phyloP scores from a whole-genome alignment of 2,888 invertebrate genomes.

The Drosophila imparisetae region DNA sequence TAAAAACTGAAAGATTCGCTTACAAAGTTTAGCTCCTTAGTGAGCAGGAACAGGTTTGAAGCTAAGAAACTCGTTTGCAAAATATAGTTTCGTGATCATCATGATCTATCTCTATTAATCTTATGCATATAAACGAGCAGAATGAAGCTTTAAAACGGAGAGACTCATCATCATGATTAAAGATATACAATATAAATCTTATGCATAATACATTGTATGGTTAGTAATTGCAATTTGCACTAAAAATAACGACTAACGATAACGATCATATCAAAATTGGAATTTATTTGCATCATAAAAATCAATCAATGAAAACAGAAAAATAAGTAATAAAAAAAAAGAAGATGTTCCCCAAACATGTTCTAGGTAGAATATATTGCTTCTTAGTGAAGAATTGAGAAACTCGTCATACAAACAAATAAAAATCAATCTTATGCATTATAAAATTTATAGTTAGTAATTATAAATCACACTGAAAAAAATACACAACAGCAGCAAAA shows the following conservation, averaged over 20 bases:
- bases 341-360: not conserved
- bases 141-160: not conserved
- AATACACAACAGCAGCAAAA: not conserved
- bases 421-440: not conserved
- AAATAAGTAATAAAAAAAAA: not conserved
- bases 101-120: not conserved
- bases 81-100: not conserved
- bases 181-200: not conserved
- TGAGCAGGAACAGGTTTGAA: not conserved
- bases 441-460: not conserved
- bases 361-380: too few relatives aligned
- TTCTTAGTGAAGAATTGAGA: not conserved
- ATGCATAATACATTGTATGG: not conserved
- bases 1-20: not conserved
- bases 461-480: not conserved
- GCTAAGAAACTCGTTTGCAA: not conserved
- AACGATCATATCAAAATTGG: not conserved
- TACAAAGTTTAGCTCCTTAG: not conserved
- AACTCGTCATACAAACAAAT: not conserved
- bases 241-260: not conserved
- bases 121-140: not conserved
- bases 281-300: not conserved
- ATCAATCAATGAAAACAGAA: not conserved
- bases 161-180: not conserved
- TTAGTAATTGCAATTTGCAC: not conserved